Percentiles rank a stretch among this genome's conserved stretches.
Evolutionary conservation across 2,113 vertebrate genomes (phyloP).

Genomic region (Eleginops maclovinus): DNA sequence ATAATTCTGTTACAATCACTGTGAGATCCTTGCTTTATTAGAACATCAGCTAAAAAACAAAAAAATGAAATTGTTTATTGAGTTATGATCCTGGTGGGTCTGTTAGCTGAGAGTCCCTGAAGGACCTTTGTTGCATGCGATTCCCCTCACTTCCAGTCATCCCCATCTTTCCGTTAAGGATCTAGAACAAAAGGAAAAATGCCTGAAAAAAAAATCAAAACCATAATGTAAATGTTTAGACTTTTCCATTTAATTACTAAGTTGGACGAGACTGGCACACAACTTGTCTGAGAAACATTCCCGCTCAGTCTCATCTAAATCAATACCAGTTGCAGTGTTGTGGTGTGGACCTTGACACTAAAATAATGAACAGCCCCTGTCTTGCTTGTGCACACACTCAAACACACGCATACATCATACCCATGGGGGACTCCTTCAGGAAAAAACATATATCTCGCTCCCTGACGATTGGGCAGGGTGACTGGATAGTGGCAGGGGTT

Average conservation of each 20-base stretch:
- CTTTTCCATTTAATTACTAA: constrained; percentile 42
- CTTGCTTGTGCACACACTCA: constrained; percentile 45
- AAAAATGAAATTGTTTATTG: constrained; percentile 42
- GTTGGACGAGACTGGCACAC: constrained; percentile 34
- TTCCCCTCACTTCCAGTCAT: constrained; percentile 44
- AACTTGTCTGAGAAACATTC: constrained; percentile 27
- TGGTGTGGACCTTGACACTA: constrained; percentile 58
- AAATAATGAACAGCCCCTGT: constrained; percentile 57
- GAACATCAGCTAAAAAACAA: constrained; percentile 33
- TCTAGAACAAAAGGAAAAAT: constrained; percentile 49
- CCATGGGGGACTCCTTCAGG: constrained; percentile 64
- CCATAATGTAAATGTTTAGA: constrained; percentile 54
- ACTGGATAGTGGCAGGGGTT: constrained; percentile 59
- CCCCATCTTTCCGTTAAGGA: constrained; percentile 35
- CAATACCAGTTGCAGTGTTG: constrained; percentile 53
- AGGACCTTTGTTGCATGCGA: constrained; percentile 20
- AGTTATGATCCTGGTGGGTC: constrained; percentile 54
- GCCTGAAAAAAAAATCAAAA: constrained; percentile 45
- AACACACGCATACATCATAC: constrained; percentile 52
- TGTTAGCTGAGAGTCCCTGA: constrained; percentile 17
- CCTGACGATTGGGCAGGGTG: constrained; percentile 57
- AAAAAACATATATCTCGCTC: constrained; percentile 76
- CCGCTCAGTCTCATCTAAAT: constrained; percentile 56
- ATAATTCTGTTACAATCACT: constrained; percentile 1
- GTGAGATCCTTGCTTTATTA: constrained; percentile 37